These are phyloP conservation scores for Arctopsyche grandis DNA, from an alignment of 1,140 invertebrate genomes.

Conservation along the genomic window DNA sequence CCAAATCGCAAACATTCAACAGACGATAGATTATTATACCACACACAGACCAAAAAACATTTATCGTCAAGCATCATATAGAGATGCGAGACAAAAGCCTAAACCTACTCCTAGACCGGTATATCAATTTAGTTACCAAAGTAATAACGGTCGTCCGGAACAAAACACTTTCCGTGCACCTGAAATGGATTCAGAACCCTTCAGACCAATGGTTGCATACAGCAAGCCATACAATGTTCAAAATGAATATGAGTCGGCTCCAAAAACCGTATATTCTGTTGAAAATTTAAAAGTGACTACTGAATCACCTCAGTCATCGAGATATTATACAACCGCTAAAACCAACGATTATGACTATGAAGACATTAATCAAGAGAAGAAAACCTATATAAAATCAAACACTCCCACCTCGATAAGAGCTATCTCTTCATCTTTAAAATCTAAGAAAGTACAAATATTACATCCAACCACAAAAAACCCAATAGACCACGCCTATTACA, in stretches of 20 bases:
- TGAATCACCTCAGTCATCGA: constrained; percentile 61
- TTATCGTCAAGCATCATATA: constrained; percentile 57
- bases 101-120: constrained; percentile 61
- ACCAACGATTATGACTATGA: constrained; percentile 61
- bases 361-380: constrained; percentile 54
- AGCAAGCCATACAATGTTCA: constrained; percentile 69
- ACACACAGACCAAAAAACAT: constrained; percentile 65
- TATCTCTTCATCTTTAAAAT: constrained; percentile 19
- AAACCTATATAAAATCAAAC: constrained; percentile 48
- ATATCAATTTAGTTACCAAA: constrained; percentile 64
- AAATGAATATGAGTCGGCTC: constrained; percentile 63
- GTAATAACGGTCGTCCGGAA: constrained; percentile 59
- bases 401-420: constrained; percentile 38
- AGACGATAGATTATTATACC: constrained; percentile 66
- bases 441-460: constrained; percentile 52
- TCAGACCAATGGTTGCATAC: constrained; percentile 72
- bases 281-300: constrained; percentile 62
- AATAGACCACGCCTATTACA: constrained; percentile 73
- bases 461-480: constrained; percentile 70
- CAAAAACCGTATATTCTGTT: constrained; percentile 26
- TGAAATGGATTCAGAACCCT: constrained; percentile 68
- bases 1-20: constrained; percentile 67
- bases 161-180: constrained; percentile 65
- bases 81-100: constrained; percentile 65
- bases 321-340: constrained; percentile 63